Evolutionary conservation across 1,140 invertebrate genomes (phyloP).

Genomic region (Lepidurus packardi): DNA sequence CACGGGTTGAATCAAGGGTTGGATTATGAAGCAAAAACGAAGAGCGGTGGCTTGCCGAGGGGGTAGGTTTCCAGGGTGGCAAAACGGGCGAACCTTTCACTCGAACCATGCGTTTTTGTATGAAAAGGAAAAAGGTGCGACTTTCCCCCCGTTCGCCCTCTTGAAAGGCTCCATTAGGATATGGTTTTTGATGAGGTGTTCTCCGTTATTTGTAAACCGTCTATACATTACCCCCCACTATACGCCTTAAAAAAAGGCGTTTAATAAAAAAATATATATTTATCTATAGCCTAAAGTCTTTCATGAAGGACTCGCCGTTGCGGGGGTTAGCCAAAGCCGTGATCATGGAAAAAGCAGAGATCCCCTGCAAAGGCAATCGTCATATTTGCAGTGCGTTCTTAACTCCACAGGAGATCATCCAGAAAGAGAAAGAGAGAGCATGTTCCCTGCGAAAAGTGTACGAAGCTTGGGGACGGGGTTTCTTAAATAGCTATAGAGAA

Average conservation of each 20-base stretch:
- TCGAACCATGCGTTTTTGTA: neutral
- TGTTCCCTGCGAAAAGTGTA: neutral
- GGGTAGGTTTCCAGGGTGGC: neutral
- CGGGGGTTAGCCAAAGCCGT: too few relatives aligned
- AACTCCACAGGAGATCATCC: constrained; percentile 11
- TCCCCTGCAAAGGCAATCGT: neutral
- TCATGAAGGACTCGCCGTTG: too few relatives aligned
- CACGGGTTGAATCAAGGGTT: constrained; percentile 15
- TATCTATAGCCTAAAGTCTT: too few relatives aligned
- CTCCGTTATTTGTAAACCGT: too few relatives aligned
- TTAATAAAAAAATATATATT: too few relatives aligned
- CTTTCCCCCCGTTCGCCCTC: neutral
- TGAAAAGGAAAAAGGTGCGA: neutral
- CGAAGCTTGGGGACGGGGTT: neutral
- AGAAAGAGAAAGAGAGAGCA: neutral
- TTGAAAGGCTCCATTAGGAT: constrained; percentile 6
- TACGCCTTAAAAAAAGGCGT: too few relatives aligned
- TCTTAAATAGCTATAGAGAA: neutral
- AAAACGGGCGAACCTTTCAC: neutral
- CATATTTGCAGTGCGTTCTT: neutral
- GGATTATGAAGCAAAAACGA: constrained; percentile 19
- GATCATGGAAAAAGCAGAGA: neutral
- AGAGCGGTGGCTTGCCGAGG: neutral
- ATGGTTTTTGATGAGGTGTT: neutral
- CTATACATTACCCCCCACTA: too few relatives aligned